Base-by-base conservation (phyloP, 2,888 invertebrate species). In the Sinotaia quadrata region DNA sequence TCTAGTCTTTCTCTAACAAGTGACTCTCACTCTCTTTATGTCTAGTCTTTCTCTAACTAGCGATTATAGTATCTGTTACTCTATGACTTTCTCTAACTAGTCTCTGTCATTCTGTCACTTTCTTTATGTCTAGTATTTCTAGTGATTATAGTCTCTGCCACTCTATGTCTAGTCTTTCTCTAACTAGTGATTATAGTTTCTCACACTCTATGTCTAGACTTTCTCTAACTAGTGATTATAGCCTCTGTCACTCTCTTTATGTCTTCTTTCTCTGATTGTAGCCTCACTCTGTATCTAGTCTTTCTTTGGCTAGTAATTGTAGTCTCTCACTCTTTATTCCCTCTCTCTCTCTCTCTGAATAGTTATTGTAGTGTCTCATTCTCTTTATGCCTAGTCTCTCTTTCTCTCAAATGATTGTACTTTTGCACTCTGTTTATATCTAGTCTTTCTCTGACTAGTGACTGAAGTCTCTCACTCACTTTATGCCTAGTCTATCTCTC, bases 281-380 rank as follows among this genome's bases (percentile, higher is more conserved):
- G 49, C 49, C 47, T 61, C 61, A 31, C 47, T 61, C 47, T 47
- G 29, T 61, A 31, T 54, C 49, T 34, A 37, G 52, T 29, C 5
- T 37, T 63, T 27, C 24, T 21, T 21, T 51, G 36, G 33, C 29
- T 27, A n/a, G 33, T 37, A 52, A 18, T 44, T 24, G n/a, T 24
- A 27, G 21, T 63, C 63, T 63, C 29, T 44, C 15, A 24, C 51
- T 34, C 21, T 44, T 31, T 21, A 27, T 49, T 31, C 49, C 5
- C 52, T 60, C 44, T 29, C 44, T 60, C 44, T n/a, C 24, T 24
- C 24, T 21, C 27, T 21, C 15, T 41, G 18, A 27, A 18, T 24
- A 29, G 24, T 36, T 41, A 10, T 29, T 60, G 27, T 60, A 41
- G 15, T 41, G 24, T 60, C 27, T 44, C 44, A 44, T 47, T 37